Conservation (phyloP, 2,113 vertebrate genomes). For the Sphaerodactylus townsendi region DNA sequence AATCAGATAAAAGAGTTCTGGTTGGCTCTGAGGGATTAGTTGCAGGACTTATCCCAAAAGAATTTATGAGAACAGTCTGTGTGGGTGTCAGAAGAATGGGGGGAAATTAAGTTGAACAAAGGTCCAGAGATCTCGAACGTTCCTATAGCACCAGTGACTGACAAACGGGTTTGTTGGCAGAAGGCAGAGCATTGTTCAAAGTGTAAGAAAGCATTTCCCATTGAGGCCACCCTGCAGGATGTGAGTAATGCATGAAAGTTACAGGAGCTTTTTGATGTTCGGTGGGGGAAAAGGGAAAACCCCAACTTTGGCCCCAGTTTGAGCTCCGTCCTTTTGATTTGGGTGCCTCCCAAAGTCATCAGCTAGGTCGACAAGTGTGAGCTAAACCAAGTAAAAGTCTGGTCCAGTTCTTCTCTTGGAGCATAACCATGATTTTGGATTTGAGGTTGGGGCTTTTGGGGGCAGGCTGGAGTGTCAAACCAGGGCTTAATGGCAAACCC, state of each 20-base stretch:
- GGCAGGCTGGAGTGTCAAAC: too few species aligned
- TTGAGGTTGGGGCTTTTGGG: too few species aligned
- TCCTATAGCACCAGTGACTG: not conserved
- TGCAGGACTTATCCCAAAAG: not conserved
- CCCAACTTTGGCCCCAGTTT: not conserved
- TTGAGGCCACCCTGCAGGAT: not conserved
- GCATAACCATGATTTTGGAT: too few species aligned
- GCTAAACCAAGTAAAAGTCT: too few species aligned
- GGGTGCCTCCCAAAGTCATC: too few species aligned
- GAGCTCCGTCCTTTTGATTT: too few species aligned
- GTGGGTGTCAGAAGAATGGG: not conserved
- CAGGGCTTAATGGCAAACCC: too few species aligned
- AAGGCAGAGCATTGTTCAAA: not conserved
- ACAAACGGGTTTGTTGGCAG: not conserved
- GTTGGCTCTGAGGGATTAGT: not conserved
- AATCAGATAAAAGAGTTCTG: not conserved
- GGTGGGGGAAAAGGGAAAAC: not conserved
- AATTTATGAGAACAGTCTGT: not conserved
- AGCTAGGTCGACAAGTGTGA: too few species aligned
- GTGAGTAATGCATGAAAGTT: not conserved
- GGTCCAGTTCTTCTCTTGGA: too few species aligned
- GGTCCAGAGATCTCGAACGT: not conserved
- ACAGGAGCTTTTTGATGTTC: not conserved
- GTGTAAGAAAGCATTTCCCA: not conserved
- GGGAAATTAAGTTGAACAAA: not conserved